Conservation (phyloP, 2,113 vertebrate genomes). For the Lepus timidus region DNA sequence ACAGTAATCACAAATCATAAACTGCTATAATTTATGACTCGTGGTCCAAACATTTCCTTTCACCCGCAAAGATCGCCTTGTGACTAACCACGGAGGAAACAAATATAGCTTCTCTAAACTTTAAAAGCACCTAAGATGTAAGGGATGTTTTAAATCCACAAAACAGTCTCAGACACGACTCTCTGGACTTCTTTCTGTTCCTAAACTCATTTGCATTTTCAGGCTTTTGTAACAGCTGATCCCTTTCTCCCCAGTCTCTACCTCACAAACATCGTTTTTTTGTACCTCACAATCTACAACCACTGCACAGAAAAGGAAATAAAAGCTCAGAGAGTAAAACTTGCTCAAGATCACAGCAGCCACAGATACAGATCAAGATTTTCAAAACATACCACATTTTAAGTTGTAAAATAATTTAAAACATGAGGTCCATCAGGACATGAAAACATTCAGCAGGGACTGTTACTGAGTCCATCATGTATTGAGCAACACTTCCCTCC, state of each 20-base stretch:
- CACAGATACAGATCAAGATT: not conserved
- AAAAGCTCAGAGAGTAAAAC: constrained; percentile 28
- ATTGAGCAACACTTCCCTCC: not conserved
- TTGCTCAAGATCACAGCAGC: constrained; percentile 38
- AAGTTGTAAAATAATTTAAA: constrained; percentile 50
- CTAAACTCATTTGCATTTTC: not conserved
- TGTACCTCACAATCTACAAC: not conserved
- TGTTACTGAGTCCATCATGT: not conserved
- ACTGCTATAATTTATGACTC: not conserved
- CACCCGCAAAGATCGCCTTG: not conserved
- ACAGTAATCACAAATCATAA: not conserved
- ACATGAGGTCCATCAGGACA: constrained; percentile 17
- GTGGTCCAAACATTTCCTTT: not conserved
- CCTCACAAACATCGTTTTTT: not conserved
- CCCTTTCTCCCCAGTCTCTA: not conserved
- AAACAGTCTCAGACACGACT: constrained; percentile 37
- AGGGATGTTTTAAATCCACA: constrained; percentile 14
- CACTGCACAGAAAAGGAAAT: constrained; percentile 31
- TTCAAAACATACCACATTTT: constrained; percentile 50
- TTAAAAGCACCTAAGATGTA: constrained; percentile 19
- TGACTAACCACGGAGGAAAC: not conserved
- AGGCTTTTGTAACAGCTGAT: not conserved
- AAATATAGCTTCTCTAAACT: not conserved
- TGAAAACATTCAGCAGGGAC: constrained; percentile 53
- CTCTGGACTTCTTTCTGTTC: not conserved